Conservation (phyloP, 2,797 vertebrate species). For the Sorex maritimensis region DNA sequence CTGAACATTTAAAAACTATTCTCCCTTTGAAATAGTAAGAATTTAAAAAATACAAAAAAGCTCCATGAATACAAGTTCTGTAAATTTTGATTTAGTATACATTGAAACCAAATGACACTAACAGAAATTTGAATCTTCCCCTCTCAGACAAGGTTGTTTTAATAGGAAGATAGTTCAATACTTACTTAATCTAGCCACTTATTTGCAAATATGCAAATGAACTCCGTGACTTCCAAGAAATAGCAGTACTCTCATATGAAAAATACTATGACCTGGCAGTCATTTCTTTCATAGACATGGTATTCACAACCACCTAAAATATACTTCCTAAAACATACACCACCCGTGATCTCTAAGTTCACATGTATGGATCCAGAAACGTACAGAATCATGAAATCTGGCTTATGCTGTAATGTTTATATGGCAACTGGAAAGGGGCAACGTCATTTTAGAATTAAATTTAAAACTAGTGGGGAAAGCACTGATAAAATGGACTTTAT, state of each 20-base stretch:
- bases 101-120: slow-evolving; percentile 39
- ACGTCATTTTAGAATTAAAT: slow-evolving; percentile 39
- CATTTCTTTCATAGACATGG: neutral
- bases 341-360: slow-evolving; percentile 19
- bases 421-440: neutral
- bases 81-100: slow-evolving; percentile 3
- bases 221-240: slow-evolving; percentile 68
- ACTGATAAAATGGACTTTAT: slow-evolving; percentile 13
- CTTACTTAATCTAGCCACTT: slow-evolving; percentile 16
- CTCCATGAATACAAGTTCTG: slow-evolving; percentile 14
- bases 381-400: slow-evolving; percentile 38
- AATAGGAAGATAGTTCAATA: neutral
- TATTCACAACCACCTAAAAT: neutral
- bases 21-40: slow-evolving; percentile 30
- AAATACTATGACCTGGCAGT: slow-evolving; percentile 46
- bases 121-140: neutral
- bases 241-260: slow-evolving; percentile 19
- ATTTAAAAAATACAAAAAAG: slow-evolving; percentile 46
- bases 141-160: neutral
- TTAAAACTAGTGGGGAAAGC: slow-evolving; percentile 48
- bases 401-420: slow-evolving; percentile 5
- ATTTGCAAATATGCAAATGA: slow-evolving; percentile 66
- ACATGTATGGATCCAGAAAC: slow-evolving; percentile 36
- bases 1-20: slow-evolving; percentile 22
- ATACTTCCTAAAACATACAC: neutral